These are phyloP conservation scores for Lates calcarifer DNA, from an alignment of 2,113 vertebrate genomes.

Conservation along the genomic window DNA sequence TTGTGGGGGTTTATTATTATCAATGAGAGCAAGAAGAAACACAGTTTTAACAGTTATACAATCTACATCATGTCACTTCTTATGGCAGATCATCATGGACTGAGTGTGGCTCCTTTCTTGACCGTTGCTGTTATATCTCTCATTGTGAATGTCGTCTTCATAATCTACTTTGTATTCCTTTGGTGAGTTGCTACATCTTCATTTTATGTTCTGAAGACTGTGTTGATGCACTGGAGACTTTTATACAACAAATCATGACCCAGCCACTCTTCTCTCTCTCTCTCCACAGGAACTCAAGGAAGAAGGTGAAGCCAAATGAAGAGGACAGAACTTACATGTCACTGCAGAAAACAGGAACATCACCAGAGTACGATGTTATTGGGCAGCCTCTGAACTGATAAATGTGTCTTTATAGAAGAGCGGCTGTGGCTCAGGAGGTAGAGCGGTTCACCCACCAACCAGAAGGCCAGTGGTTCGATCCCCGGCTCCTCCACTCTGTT, in stretches of 20 bases:
- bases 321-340: conserved; percentile 47
- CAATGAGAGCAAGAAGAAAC: too few species aligned
- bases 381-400: not conserved
- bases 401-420: too few species aligned
- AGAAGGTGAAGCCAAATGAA: conserved; percentile 1
- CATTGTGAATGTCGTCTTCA: conserved; percentile 8
- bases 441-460: too few species aligned
- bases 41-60: too few species aligned
- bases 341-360: not conserved
- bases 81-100: too few species aligned
- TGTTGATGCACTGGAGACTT: not conserved
- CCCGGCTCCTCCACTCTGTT: too few species aligned
- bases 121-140: conserved; percentile 28
- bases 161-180: not conserved
- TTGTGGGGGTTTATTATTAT: too few species aligned
- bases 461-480: too few species aligned
- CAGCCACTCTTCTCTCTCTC: not conserved
- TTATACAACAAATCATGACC: not conserved
- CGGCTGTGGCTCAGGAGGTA: too few species aligned
- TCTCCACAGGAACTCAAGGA: conserved; percentile 23
- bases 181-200: conserved; percentile 11
- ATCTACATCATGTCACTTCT: too few species aligned
- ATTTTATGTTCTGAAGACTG: not conserved
- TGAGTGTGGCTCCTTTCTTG: conserved; percentile 6
- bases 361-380: conserved; percentile 38